Evolutionary conservation across 92 coral and sea anemone genomes (phyloP).

Genomic region (Diadumene lineata): DNA sequence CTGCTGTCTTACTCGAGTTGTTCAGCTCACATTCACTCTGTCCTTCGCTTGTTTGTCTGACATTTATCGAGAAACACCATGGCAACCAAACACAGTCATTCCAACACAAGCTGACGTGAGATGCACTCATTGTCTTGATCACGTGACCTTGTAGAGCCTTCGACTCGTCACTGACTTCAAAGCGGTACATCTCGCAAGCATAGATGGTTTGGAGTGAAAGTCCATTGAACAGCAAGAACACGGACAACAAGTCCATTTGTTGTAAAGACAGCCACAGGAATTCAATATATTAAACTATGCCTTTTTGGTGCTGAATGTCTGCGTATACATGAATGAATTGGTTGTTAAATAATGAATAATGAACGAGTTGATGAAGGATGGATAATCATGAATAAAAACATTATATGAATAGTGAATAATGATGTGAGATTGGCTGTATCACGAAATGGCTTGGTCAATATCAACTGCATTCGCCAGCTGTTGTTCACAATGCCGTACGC

Average conservation of each 20-base stretch:
- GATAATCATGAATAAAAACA: too few relatives aligned
- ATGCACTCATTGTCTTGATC: constrained; percentile 5
- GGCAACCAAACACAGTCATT: constrained; percentile 16
- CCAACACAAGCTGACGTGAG: constrained; percentile 1
- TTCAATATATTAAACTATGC: too few relatives aligned
- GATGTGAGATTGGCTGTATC: too few relatives aligned
- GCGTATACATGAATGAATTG: too few relatives aligned
- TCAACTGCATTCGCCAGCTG: too few relatives aligned
- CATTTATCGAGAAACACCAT: constrained; percentile 26
- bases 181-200: constrained; percentile 4
- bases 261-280: background rate
- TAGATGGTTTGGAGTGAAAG: background rate
- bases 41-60: background rate
- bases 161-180: constrained; percentile 1
- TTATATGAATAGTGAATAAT: too few relatives aligned
- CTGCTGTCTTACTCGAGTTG: constrained; percentile 7
- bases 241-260: background rate
- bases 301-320: too few relatives aligned
- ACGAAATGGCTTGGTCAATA: too few relatives aligned
- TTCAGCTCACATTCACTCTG: constrained; percentile 6
- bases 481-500: too few relatives aligned
- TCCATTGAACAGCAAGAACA: background rate
- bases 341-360: too few relatives aligned
- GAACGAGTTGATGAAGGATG: too few relatives aligned
- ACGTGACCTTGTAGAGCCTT: constrained; percentile 17